Conservation (phyloP, 2,797 vertebrate species). For the Geotrypetes seraphini region DNA sequence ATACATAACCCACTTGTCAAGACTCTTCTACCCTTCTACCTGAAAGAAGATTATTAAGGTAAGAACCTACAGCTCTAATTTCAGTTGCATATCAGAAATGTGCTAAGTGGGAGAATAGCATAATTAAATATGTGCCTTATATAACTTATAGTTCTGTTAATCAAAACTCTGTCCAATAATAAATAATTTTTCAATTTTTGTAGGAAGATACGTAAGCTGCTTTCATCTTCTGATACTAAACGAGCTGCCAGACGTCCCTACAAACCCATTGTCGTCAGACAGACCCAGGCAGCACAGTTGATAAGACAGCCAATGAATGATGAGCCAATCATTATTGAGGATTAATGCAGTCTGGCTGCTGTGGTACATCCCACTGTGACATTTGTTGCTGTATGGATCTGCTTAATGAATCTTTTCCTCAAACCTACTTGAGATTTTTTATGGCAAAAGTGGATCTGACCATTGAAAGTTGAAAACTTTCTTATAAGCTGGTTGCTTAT, state of each 20-base stretch:
- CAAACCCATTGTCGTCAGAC: slow-evolving; percentile 55
- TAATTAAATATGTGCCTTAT: no score
- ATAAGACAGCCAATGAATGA: slow-evolving; percentile 59
- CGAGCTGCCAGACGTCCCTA: slow-evolving; percentile 57
- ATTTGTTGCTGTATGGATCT: slow-evolving; percentile 3
- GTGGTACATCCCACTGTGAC: no score
- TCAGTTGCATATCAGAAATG: no score
- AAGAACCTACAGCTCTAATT: no score
- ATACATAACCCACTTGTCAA: no score
- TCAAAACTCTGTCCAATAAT: no score
- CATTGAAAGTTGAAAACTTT: slow-evolving; percentile 28
- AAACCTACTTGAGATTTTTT: no score
- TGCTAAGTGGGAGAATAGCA: no score
- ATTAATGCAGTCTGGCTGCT: no score
- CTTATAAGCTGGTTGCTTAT: slow-evolving; percentile 63
- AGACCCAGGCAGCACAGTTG: slow-evolving; percentile 54
- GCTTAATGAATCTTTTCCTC: slow-evolving; percentile 18
- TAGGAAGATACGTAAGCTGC: slow-evolving; percentile 68
- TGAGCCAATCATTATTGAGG: slow-evolving; percentile 63
- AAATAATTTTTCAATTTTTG: slow-evolving; percentile 4
- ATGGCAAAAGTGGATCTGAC: slow-evolving; percentile 25
- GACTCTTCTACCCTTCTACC: no score
- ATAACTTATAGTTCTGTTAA: no score
- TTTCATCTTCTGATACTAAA: slow-evolving; percentile 66
- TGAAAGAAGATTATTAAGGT: no score